Evolutionary conservation across 2,888 invertebrate species (phyloP).

Genomic region (Leptothorax acervorum): DNA sequence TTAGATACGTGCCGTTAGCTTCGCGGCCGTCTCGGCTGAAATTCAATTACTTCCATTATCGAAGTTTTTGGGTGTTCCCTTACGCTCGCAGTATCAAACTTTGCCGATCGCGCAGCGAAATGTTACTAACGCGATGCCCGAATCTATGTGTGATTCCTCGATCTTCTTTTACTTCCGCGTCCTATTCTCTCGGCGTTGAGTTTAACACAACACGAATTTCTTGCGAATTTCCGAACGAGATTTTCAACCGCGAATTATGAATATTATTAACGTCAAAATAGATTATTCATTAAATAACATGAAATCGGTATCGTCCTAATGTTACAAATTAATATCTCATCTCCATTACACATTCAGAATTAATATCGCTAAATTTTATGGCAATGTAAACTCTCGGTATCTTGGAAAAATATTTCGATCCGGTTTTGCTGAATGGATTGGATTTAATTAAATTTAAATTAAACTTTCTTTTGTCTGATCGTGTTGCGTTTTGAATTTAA

Average conservation of each 20-base stretch:
- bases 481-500: conserved; percentile 13
- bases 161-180: not conserved
- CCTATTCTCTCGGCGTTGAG: not conserved
- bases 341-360: not conserved
- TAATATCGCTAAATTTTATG: conserved; percentile 35
- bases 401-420: conserved; percentile 40
- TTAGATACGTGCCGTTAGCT: conserved; percentile 56
- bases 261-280: not conserved
- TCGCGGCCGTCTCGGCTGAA: conserved; percentile 45
- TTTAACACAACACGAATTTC: not conserved
- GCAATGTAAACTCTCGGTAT: not conserved
- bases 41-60: conserved; percentile 57
- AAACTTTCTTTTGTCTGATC: conserved; percentile 18
- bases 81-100: conserved; percentile 53
- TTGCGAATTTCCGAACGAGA: conserved; percentile 1
- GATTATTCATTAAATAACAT: not conserved
- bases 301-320: not conserved
- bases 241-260: not conserved
- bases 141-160: conserved; percentile 8
- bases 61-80: conserved; percentile 53
- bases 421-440: conserved; percentile 23
- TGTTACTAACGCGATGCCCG: conserved; percentile 34
- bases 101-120: conserved; percentile 47
- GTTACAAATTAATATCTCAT: conserved; percentile 3
- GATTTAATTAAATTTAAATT: conserved; percentile 53